Base-by-base conservation (phyloP, 2,797 vertebrate species). In the Bovichtus diacanthus region DNA sequence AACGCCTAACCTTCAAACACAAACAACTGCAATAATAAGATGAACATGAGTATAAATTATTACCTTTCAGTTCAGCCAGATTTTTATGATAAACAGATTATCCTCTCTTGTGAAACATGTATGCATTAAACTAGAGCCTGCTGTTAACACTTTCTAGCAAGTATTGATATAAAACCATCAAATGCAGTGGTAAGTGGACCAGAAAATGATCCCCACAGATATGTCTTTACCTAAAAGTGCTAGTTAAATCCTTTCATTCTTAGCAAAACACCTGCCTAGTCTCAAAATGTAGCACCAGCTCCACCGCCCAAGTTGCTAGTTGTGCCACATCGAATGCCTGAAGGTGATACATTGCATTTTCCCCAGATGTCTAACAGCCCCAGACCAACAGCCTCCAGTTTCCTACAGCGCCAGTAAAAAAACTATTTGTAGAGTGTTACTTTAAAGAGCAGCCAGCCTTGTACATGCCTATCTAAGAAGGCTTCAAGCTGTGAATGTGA, bases 401-500 rank as follows among this genome's bases (percentile, higher is more conserved):
- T 87, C 92, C 81, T 67, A 78, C 85, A 83, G 85, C 54, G 87
- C 83, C 80, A 86, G 79, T 92, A 92, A 92, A 92, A 87, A 2
- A 80, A 78, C 41, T 83, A 87, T 87, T 86, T 78, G 70, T 70
- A 62, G 69, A 65, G 74, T 31, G 70, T 53, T 69, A 78, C 54
- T 87, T 83, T 82, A 82, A 87, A 84, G 66, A 83, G 76, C 66
- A 78, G 23, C 23, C 78, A 78, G 74, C 64, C 79, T 67, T 59
- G 60, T 72, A 80, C 80, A 82, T 75, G 80, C 66, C 76, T 62
- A 56, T 84, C 67, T 84, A 76, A 87, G 70, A 82, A 46, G 76
- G 78, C 55, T 82, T 84, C 89, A 89, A 77, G 87, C 87, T 93
- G 91, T 61, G 87, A 88, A 85, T 16, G 72, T 68, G 50, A 87